Percentiles rank a stretch among this genome's conserved stretches.
phyloP scores from a whole-genome alignment of 2,113 vertebrate species.

The Limanda limanda region DNA sequence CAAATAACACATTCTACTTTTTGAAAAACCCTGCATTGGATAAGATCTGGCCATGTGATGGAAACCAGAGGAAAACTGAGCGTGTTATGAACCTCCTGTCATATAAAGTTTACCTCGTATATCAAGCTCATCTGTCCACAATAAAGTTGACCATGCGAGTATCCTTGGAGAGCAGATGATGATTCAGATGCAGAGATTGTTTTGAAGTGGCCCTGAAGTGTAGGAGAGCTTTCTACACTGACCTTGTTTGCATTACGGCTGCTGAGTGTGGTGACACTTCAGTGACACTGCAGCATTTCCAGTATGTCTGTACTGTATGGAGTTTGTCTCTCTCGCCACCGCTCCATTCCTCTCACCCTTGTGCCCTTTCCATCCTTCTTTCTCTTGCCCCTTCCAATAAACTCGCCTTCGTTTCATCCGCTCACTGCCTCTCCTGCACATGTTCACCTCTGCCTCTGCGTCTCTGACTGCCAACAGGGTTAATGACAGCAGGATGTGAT shows the following conservation, averaged over 20 bases:
- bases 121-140: constrained; percentile 2
- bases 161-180: constrained; percentile 1
- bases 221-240: background rate
- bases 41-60: constrained; percentile 16
- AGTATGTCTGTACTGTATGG: background rate
- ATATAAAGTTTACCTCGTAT: background rate
- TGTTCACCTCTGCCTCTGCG: constrained; percentile 5
- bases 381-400: background rate
- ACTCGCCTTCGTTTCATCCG: background rate
- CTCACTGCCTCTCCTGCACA: background rate
- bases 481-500: constrained; percentile 69
- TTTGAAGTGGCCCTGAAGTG: constrained; percentile 30
- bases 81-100: background rate
- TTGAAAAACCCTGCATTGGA: background rate
- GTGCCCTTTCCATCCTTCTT: constrained; percentile 12
- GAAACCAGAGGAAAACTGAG: constrained; percentile 23
- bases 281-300: constrained; percentile 5
- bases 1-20: constrained; percentile 5
- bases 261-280: constrained; percentile 31
- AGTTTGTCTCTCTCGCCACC: background rate
- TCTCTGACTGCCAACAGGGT: constrained; percentile 34
- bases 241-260: constrained; percentile 34
- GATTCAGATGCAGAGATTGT: background rate
- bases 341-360: background rate
- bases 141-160: background rate